Evolutionary conservation across 2,797 vertebrate genomes (phyloP).

Genomic region (Hyperoplus lanceolatus): DNA sequence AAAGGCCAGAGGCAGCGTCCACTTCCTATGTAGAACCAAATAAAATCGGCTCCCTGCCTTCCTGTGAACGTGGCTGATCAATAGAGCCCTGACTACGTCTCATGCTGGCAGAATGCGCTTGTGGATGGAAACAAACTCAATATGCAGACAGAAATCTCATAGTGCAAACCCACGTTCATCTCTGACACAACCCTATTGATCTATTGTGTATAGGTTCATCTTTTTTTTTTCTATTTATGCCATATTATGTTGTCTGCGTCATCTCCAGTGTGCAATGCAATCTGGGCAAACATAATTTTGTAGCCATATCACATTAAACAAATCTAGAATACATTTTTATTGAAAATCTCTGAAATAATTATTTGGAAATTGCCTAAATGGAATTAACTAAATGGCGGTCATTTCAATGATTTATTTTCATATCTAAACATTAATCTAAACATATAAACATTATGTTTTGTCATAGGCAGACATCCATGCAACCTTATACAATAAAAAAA

Average conservation of each 20-base stretch:
- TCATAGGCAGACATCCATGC: too few relatives aligned
- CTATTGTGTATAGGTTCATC: slow-evolving; percentile 24
- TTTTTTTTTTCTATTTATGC: slow-evolving; percentile 28
- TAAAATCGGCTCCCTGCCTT: slow-evolving; percentile 78
- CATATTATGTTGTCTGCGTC: slow-evolving; percentile 2
- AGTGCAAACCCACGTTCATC: slow-evolving; percentile 32
- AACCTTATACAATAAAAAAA: too few relatives aligned
- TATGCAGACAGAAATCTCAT: slow-evolving; percentile 52
- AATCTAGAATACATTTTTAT: slow-evolving; percentile 16
- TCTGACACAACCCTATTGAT: slow-evolving; percentile 45
- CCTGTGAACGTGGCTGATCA: slow-evolving; percentile 75
- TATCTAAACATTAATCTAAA: too few relatives aligned
- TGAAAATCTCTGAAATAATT: slow-evolving; percentile 28
- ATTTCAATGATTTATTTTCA: too few relatives aligned
- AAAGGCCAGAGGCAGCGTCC: slow-evolving; percentile 77
- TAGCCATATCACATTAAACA: slow-evolving; percentile 10
- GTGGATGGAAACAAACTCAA: slow-evolving; percentile 67
- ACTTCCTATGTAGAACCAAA: slow-evolving; percentile 82
- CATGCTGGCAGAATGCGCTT: slow-evolving; percentile 53
- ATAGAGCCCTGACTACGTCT: slow-evolving; percentile 71
- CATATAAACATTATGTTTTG: too few relatives aligned
- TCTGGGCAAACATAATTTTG: slow-evolving; percentile 1
- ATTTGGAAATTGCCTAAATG: too few relatives aligned
- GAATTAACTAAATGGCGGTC: too few relatives aligned
- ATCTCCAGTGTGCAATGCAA: slow-evolving; percentile 50